These are phyloP conservation scores for Ictidomys tridecemlineatus DNA, from an alignment of 2,113 vertebrate genomes.

Conservation along the genomic window DNA sequence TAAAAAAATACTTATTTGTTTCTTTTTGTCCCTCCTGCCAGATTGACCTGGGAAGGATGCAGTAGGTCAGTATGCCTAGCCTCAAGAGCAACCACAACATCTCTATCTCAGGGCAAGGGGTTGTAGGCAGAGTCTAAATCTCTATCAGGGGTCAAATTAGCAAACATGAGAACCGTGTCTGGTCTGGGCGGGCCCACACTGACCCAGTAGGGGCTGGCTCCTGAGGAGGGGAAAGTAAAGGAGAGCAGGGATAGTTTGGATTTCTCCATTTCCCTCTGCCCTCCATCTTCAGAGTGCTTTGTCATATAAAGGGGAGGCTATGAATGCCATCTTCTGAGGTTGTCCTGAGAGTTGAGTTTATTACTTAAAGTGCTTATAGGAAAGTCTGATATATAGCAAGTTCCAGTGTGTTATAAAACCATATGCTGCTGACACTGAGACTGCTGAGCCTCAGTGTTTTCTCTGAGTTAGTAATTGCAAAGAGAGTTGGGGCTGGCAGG, in stretches of 20 bases:
- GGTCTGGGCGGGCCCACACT: background rate
- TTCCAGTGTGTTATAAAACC: background rate
- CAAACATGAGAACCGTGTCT: background rate
- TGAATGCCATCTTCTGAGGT: background rate
- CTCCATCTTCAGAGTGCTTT: background rate
- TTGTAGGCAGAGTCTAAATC: background rate
- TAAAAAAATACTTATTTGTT: background rate
- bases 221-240: background rate
- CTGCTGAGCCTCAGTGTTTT: background rate
- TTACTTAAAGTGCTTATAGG: background rate
- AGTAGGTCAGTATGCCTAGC: too few relatives aligned
- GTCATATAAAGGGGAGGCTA: background rate
- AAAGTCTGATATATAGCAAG: accelerated
- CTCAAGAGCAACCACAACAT: background rate
- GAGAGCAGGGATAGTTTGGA: background rate
- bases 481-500: too few relatives aligned
- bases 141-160: background rate
- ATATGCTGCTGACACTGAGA: background rate
- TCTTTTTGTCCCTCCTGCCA: too few relatives aligned
- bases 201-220: background rate
- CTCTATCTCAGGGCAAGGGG: background rate
- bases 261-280: background rate
- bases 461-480: background rate
- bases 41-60: background rate
- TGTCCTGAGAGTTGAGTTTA: background rate